These are phyloP conservation scores for Napeogenes sylphis DNA, from an alignment of 2,888 invertebrate species.

Conservation along the genomic window DNA sequence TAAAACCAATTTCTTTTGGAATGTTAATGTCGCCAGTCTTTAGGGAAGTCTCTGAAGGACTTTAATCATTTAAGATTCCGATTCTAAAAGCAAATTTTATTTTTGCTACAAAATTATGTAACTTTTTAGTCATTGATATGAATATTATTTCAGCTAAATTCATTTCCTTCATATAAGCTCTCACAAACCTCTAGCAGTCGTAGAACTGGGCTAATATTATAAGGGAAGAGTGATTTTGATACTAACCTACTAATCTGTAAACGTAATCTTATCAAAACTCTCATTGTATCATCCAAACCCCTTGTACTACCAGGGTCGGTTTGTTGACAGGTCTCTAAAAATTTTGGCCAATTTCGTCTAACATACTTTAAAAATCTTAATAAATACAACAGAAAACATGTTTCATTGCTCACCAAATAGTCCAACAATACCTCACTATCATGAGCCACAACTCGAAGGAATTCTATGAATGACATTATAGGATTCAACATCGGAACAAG, in stretches of 20 bases:
- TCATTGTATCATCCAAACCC: conserved; percentile 89
- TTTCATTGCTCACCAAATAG: conserved; percentile 92
- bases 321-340: conserved; percentile 85
- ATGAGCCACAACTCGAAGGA: conserved; percentile 88
- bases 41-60: conserved; percentile 16
- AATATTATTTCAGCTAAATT: conserved; percentile 80
- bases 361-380: conserved; percentile 90
- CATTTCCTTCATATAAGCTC: conserved; percentile 89
- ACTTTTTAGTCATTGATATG: neutral
- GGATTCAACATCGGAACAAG: conserved; percentile 90
- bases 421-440: conserved; percentile 89
- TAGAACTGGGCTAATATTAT: conserved; percentile 92
- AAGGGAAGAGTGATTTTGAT: conserved; percentile 89
- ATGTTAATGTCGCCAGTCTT: conserved; percentile 44
- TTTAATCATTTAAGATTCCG: conserved; percentile 2
- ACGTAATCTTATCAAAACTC: conserved; percentile 86
- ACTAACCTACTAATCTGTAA: conserved; percentile 90
- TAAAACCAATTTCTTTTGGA: conserved; percentile 46
- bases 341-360: conserved; percentile 89
- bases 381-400: conserved; percentile 91
- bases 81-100: neutral
- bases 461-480: conserved; percentile 90
- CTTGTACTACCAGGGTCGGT: conserved; percentile 75
- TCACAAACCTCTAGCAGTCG: conserved; percentile 90
- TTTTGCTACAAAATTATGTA: neutral